phyloP scores from a whole-genome alignment of 2,888 invertebrate species.

The Leptopterna dolabrata region DNA sequence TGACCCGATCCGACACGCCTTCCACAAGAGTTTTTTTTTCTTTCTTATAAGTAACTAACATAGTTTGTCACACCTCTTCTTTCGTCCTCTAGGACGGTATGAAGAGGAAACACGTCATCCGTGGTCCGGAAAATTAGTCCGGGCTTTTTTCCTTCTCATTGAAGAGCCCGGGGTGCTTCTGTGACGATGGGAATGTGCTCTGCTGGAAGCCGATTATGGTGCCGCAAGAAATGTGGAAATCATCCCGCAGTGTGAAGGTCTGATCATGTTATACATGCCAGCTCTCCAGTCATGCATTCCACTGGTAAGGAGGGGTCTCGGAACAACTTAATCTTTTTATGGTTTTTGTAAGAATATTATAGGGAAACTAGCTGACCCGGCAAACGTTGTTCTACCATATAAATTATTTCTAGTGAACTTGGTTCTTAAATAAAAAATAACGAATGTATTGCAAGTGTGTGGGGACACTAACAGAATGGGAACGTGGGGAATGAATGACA shows the following conservation, averaged over 20 bases:
- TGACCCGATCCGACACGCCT: conserved; percentile 16
- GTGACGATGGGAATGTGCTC: neutral
- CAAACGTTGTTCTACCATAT: too few relatives aligned
- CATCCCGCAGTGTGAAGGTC: neutral
- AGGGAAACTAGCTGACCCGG: too few relatives aligned
- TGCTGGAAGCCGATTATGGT: neutral
- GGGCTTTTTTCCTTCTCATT: neutral
- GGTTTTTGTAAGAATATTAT: too few relatives aligned
- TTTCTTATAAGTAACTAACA: neutral
- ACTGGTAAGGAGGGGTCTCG: too few relatives aligned
- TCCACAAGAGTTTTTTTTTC: neutral
- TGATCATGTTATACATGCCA: too few relatives aligned
- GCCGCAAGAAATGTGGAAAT: neutral
- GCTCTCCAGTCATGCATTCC: too few relatives aligned
- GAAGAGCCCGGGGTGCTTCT: neutral
- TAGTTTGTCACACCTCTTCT: conserved; percentile 25
- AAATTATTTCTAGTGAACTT: too few relatives aligned
- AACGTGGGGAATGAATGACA: too few relatives aligned
- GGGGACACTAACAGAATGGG: too few relatives aligned
- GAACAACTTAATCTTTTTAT: too few relatives aligned
- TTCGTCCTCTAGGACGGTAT: neutral
- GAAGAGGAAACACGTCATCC: neutral
- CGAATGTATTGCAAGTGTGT: too few relatives aligned
- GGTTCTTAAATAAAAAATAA: too few relatives aligned
- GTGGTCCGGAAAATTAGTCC: neutral